Conservation (phyloP, 1,140 invertebrate species). For the Chrysopa pallens region DNA sequence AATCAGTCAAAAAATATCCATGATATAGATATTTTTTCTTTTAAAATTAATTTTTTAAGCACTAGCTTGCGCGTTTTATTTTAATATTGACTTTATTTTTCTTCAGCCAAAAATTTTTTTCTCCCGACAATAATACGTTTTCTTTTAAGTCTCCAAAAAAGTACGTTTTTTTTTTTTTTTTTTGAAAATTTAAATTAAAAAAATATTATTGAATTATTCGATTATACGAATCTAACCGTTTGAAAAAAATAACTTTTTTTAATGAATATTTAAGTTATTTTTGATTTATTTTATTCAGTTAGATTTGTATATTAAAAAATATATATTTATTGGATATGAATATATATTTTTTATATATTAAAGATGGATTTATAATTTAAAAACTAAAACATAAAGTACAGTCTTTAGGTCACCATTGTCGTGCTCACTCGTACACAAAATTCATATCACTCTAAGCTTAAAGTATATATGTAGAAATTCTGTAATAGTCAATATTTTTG, state of each 20-base stretch:
- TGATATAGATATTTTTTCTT: too few species aligned
- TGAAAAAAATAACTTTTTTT: slow-evolving; percentile 1
- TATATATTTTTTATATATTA: neutral
- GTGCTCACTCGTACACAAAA: slow-evolving; percentile 22
- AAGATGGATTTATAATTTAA: slow-evolving; percentile 7
- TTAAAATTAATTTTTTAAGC: too few species aligned
- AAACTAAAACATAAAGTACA: neutral
- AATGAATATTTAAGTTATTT: neutral
- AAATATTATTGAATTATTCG: too few species aligned
- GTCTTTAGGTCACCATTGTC: slow-evolving; percentile 11
- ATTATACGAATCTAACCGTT: slow-evolving; percentile 2
- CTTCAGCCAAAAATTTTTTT: neutral
- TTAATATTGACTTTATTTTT: too few species aligned
- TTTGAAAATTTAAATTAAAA: too few species aligned
- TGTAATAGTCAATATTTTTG: neutral
- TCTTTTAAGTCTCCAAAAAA: too few species aligned
- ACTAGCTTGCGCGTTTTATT: too few species aligned
- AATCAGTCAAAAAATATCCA: too few species aligned
- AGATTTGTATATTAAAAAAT: slow-evolving; percentile 5
- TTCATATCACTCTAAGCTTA: slow-evolving; percentile 7
- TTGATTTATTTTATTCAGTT: neutral
- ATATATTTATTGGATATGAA: too few species aligned
- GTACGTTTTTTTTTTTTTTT: too few species aligned
- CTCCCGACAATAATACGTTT: neutral
- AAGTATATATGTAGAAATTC: slow-evolving; percentile 1